Conservation (phyloP, 2,888 invertebrate species). For the Metellina segmentata region DNA sequence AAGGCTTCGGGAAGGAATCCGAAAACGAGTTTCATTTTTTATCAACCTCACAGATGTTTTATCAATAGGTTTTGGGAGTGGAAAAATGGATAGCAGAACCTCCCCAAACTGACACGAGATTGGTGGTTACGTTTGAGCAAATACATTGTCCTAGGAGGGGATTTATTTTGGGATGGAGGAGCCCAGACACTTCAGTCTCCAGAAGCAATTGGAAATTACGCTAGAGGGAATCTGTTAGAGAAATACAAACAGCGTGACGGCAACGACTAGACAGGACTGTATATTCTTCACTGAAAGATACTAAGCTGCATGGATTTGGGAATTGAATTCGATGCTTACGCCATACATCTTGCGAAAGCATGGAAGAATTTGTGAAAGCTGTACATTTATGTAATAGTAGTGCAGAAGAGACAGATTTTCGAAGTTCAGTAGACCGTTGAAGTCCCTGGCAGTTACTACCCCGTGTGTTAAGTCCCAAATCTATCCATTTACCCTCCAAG, state of each 20-base stretch:
- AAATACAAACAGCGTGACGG: background rate
- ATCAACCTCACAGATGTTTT: background rate
- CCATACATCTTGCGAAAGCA: background rate
- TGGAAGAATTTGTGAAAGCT: background rate
- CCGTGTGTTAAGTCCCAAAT: no score
- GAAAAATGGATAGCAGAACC: background rate
- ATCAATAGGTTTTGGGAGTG: background rate
- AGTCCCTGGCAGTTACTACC: no score
- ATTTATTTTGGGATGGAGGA: background rate
- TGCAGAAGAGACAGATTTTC: background rate
- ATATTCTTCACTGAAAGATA: background rate
- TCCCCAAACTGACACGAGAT: background rate
- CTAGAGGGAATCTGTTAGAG: background rate
- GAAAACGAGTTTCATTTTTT: background rate
- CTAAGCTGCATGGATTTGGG: background rate
- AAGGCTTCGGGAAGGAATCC: background rate
- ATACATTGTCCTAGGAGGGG: background rate
- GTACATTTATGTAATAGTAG: background rate
- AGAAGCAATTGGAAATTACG: background rate
- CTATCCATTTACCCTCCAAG: no score
- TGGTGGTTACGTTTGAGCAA: background rate
- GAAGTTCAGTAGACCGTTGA: no score
- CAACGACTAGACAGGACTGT: background rate
- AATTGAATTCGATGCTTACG: background rate
- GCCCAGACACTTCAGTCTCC: background rate